phyloP scores from a whole-genome alignment of 1,140 invertebrate species.

The Streblospio benedicti region DNA sequence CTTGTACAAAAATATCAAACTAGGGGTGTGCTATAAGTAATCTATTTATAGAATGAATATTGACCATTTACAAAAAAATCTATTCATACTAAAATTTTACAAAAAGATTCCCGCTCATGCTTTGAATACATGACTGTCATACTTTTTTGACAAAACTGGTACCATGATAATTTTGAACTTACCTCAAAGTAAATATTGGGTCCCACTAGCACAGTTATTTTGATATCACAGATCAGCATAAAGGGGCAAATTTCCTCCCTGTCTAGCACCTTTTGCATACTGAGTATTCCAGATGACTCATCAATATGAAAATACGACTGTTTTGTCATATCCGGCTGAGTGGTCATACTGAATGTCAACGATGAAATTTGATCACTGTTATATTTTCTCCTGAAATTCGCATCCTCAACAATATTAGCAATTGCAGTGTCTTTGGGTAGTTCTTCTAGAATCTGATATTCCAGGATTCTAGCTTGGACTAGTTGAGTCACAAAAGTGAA shows the following conservation, averaged over 20 bases:
- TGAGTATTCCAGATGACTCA: conserved; percentile 2
- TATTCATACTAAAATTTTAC: too few relatives aligned
- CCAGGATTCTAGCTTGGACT: too few relatives aligned
- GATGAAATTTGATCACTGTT: not conserved
- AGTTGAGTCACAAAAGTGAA: too few relatives aligned
- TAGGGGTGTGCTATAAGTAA: too few relatives aligned
- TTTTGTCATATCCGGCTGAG: conserved; percentile 2
- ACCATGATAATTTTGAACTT: too few relatives aligned
- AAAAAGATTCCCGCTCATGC: too few relatives aligned
- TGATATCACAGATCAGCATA: not conserved
- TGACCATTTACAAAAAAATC: too few relatives aligned
- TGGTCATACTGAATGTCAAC: conserved; percentile 7
- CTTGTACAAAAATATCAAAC: too few relatives aligned
- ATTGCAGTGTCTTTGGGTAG: conserved; percentile 8
- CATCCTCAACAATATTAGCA: conserved; percentile 5
- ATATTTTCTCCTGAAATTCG: not conserved
- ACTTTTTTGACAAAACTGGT: too few relatives aligned
- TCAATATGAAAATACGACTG: conserved; percentile 9
- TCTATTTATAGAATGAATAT: too few relatives aligned
- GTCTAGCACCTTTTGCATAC: conserved; percentile 9
- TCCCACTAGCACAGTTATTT: conserved; percentile 2
- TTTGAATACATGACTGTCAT: too few relatives aligned
- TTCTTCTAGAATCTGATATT: conserved; percentile 10
- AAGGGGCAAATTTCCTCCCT: conserved; percentile 11
- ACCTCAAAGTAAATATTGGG: too few relatives aligned